Percentiles rank a stretch among this genome's conserved stretches.
Evolutionary conservation across 2,797 vertebrate species (phyloP).

Genomic region (Calcarius lapponicus): DNA sequence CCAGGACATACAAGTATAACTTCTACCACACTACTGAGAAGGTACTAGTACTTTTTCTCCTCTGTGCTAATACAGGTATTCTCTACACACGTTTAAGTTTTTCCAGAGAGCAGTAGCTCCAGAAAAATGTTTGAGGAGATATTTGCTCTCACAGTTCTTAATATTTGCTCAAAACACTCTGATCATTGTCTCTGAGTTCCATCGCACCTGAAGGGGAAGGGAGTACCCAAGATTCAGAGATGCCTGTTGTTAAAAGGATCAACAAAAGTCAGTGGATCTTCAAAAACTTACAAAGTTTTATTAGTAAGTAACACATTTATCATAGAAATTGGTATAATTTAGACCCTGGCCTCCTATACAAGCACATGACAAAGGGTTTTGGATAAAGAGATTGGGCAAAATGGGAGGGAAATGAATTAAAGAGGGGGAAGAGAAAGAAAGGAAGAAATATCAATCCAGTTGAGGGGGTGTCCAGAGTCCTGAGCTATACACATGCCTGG

Average conservation of each 20-base stretch:
- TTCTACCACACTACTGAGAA: background rate
- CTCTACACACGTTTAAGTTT: background rate
- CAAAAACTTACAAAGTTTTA: background rate
- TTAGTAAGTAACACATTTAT: background rate
- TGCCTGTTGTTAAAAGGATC: background rate
- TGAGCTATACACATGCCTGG: background rate
- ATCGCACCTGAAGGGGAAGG: rapidly evolving
- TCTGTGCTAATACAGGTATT: background rate
- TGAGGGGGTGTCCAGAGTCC: background rate
- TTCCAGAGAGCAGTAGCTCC: background rate
- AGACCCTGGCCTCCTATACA: background rate
- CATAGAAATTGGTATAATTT: background rate
- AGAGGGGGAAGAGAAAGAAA: background rate
- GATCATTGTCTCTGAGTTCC: background rate
- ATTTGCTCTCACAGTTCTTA: background rate
- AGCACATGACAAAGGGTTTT: background rate
- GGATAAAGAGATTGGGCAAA: background rate
- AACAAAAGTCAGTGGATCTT: background rate
- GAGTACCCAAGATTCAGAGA: background rate
- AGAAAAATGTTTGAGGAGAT: background rate
- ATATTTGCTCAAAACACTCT: background rate
- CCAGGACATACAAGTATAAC: background rate
- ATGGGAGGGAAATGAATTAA: background rate
- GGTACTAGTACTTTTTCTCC: background rate
- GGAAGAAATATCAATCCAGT: background rate